A percentile compares a stretch with the other conserved stretches of the same genome.
phyloP scores from a whole-genome alignment of 2,113 vertebrate genomes.

The Neolamprologus variostigma region DNA sequence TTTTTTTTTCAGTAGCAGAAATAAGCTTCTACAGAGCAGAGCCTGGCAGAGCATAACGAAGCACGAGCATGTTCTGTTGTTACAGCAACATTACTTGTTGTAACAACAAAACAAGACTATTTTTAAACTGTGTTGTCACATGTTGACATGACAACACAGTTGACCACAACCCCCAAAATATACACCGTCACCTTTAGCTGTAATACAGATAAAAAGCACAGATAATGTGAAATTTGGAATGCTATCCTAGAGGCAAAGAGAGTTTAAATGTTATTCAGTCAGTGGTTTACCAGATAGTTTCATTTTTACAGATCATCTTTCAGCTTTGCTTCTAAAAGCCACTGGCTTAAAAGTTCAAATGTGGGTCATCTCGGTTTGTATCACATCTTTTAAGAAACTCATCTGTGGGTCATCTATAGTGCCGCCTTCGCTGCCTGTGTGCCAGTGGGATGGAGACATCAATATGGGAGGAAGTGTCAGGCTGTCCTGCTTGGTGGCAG shows the following conservation, averaged over 20 bases:
- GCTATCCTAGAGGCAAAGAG: neutral
- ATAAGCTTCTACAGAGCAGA: neutral
- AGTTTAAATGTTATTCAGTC: neutral
- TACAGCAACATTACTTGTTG: neutral
- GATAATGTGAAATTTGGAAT: neutral
- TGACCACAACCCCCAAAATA: neutral
- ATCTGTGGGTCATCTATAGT: slow-evolving; percentile 28
- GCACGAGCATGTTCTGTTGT: neutral
- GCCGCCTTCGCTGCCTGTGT: slow-evolving; percentile 69
- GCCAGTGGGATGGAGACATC: slow-evolving; percentile 65
- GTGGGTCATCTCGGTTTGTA: neutral
- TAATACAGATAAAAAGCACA: neutral
- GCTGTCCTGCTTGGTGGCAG: slow-evolving; percentile 65
- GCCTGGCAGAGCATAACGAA: neutral
- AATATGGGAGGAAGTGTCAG: slow-evolving; percentile 64
- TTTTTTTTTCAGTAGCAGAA: neutral
- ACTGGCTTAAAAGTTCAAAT: neutral
- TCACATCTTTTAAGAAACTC: neutral
- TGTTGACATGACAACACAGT: neutral
- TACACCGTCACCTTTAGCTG: neutral
- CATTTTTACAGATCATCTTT: neutral
- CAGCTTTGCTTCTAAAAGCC: neutral
- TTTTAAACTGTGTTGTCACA: neutral
- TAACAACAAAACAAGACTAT: neutral
- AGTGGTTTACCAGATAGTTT: neutral